phyloP scores from a whole-genome alignment of 2,888 invertebrate species.

The Limnephilus marmoratus region DNA sequence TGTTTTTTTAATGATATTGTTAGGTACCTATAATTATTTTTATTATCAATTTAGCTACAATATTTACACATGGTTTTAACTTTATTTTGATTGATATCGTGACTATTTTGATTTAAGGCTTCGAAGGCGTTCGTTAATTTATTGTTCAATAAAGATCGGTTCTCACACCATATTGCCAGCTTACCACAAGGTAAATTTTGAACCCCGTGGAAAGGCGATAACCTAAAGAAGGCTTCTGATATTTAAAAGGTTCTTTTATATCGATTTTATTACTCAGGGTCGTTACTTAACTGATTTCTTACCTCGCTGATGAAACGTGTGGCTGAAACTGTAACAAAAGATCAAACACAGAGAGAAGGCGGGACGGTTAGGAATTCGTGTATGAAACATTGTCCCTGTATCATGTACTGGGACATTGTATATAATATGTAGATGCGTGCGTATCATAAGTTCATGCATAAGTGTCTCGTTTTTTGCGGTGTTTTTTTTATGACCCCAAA shows the following conservation, averaged over 20 bases:
- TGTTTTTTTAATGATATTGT: background rate
- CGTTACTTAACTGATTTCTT: background rate
- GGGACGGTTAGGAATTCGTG: conserved; percentile 37
- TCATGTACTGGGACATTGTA: background rate
- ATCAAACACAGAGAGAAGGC: conserved; percentile 38
- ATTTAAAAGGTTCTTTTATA: background rate
- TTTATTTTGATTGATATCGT: conserved; percentile 16
- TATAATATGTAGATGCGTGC: background rate
- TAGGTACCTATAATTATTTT: background rate
- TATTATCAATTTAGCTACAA: background rate
- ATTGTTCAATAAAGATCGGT: background rate
- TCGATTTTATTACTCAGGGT: conserved; percentile 11
- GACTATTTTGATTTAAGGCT: conserved; percentile 23
- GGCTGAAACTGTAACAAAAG: conserved; percentile 46
- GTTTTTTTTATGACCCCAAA: conserved; percentile 39
- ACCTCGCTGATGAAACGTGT: conserved; percentile 5
- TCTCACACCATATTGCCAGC: background rate
- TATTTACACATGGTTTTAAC: background rate
- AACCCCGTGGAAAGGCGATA: background rate
- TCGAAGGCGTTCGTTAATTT: background rate
- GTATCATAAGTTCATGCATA: background rate
- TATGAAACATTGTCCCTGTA: background rate
- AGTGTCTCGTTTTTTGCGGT: background rate
- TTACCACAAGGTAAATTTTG: background rate
- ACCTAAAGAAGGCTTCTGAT: background rate